Conservation (phyloP, 1,140 invertebrate genomes). For the Cyclina sinensis region DNA sequence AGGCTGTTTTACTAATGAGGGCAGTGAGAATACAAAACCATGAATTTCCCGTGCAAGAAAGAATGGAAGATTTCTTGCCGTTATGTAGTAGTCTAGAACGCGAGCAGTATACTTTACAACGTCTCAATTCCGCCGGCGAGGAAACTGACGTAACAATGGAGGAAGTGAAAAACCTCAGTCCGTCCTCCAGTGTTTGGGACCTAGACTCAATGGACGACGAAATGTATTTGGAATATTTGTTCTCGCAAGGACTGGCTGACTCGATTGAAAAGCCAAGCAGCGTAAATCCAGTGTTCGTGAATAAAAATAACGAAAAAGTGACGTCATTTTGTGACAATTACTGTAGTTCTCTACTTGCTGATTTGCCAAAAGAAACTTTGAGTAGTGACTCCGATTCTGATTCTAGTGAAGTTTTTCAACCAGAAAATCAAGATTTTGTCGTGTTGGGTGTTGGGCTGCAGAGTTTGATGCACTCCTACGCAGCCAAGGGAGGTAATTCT, state of each 20-base stretch:
- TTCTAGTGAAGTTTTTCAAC: slow-evolving; percentile 69
- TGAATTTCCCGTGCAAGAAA: slow-evolving; percentile 51
- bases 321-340: slow-evolving; percentile 75
- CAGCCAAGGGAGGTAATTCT: slow-evolving; percentile 65
- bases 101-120: slow-evolving; percentile 82
- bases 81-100: slow-evolving; percentile 82
- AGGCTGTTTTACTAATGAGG: slow-evolving; percentile 45
- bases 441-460: slow-evolving; percentile 87
- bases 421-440: slow-evolving; percentile 81
- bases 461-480: slow-evolving; percentile 83
- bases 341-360: slow-evolving; percentile 64
- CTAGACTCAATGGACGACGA: slow-evolving; percentile 81
- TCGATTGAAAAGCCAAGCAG: slow-evolving; percentile 74
- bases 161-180: slow-evolving; percentile 69
- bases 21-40: slow-evolving; percentile 34
- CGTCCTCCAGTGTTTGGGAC: slow-evolving; percentile 74
- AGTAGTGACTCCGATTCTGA: slow-evolving; percentile 34
- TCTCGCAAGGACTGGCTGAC: slow-evolving; percentile 83
- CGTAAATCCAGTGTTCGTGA: slow-evolving; percentile 69
- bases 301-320: slow-evolving; percentile 68
- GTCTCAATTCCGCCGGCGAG: slow-evolving; percentile 84
- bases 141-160: slow-evolving; percentile 77
- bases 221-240: slow-evolving; percentile 82
- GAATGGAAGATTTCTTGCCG: slow-evolving; percentile 82
- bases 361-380: slow-evolving; percentile 36